Conservation (phyloP, 2,797 vertebrate species). For the Masticophis lateralis region DNA sequence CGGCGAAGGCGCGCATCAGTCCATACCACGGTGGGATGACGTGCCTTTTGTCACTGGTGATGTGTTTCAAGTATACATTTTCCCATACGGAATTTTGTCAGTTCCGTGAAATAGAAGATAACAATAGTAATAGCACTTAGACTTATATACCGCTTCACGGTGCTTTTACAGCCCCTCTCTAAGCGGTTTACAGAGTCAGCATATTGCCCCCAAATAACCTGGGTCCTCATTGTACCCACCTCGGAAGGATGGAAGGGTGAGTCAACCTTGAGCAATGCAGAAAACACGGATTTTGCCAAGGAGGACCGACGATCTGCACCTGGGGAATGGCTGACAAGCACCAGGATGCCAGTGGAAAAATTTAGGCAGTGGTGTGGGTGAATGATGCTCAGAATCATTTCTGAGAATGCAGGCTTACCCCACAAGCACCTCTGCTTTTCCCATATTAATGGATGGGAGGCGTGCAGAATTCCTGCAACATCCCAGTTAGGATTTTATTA, state of each 20-base stretch:
- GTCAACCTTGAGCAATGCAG: too few relatives aligned
- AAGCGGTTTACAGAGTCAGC: too few relatives aligned
- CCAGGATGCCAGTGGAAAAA: not conserved
- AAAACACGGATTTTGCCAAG: not conserved
- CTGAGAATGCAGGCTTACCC: not conserved
- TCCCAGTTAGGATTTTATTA: not conserved
- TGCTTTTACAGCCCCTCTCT: too few relatives aligned
- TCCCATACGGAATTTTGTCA: not conserved
- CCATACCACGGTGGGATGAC: too few relatives aligned
- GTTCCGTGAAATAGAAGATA: not conserved
- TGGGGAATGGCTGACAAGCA: too few relatives aligned
- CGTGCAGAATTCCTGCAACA: not conserved
- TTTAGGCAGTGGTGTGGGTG: not conserved
- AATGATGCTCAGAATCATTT: not conserved
- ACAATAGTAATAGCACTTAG: too few relatives aligned
- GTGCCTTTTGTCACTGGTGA: too few relatives aligned
- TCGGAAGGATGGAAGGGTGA: too few relatives aligned
- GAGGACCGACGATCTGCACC: not conserved
- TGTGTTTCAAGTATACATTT: not conserved
- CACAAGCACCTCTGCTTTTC: not conserved
- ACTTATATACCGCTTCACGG: too few relatives aligned
- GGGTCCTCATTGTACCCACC: too few relatives aligned
- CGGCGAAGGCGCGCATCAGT: not conserved
- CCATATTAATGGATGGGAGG: not conserved
- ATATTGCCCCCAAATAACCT: too few relatives aligned